A percentile compares a stretch with the other conserved stretches of the same genome.
These are phyloP conservation scores for Actinostola sp. DNA, from an alignment of 92 coral and sea anemone species.

Conservation along the genomic window DNA sequence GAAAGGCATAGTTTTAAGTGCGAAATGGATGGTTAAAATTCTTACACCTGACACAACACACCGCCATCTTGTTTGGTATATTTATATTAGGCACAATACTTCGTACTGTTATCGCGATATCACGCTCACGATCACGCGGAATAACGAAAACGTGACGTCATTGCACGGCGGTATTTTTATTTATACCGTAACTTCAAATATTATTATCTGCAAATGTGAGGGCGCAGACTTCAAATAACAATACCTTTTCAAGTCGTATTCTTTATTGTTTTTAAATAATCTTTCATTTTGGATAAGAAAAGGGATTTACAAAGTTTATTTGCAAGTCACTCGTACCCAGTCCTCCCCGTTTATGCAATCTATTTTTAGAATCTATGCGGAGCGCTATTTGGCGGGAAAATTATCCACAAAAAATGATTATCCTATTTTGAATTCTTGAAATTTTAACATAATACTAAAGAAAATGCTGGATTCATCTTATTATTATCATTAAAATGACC, in stretches of 20 bases:
- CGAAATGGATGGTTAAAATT: not conserved
- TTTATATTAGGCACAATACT: slow-evolving; percentile 23
- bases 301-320: not conserved
- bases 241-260: too few relatives aligned
- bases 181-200: too few relatives aligned
- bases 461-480: too few relatives aligned
- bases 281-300: not conserved
- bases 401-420: not conserved
- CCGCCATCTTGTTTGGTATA: slow-evolving; percentile 35
- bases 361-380: too few relatives aligned
- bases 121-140: slow-evolving; percentile 10
- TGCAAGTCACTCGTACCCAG: not conserved
- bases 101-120: slow-evolving; percentile 13
- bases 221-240: too few relatives aligned
- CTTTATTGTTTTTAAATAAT: not conserved
- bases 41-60: slow-evolving; percentile 18
- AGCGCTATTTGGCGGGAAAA: slow-evolving; percentile 9
- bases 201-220: too few relatives aligned
- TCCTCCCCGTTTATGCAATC: too few relatives aligned
- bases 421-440: too few relatives aligned
- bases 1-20: slow-evolving; percentile 13
- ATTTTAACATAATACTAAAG: too few relatives aligned
- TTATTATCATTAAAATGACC: too few relatives aligned
- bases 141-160: slow-evolving; percentile 17
- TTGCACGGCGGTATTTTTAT: too few relatives aligned